Evolutionary conservation across 2,797 vertebrate genomes (phyloP), one percentile per base, ranked within the genome.

Genomic region (Heliangelus exortis): DNA sequence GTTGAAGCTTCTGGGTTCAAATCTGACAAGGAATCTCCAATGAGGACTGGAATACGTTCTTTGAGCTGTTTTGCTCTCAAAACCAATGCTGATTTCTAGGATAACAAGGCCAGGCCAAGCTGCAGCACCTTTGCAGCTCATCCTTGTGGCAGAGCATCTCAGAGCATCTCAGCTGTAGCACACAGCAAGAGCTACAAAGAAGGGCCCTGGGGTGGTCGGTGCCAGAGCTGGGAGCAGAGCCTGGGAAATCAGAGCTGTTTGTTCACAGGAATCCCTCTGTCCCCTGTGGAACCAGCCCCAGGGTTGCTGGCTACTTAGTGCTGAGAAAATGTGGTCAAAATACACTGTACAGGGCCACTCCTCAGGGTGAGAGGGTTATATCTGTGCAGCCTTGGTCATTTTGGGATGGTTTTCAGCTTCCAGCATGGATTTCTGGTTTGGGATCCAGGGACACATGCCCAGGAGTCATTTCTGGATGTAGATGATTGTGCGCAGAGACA

Each of bases 81-180:
- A 80, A 36, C 5, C 36, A 48, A 1, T 34, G 5, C 15, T 34
- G 57, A n/a, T 31, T 74, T 45, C 39, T 50, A 31, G 59, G 43
- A 41, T 59, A 31, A 7, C 14, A 36, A 45, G 28, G 11, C 8
- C 41, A 45, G 23, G 15, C 20, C 15, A 26, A n/a, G 48, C 33
- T 33, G 48, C 0, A 1, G 16, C 15, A 8, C 10, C 45, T 25
- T 22, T 36, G 26, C 5, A 12, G 28, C 31, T 66, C 1, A 1
- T 33, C 12, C 33, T 55, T 15, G 8, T 2, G 22, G 66, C 33
- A 66, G 43, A 88, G 11, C 11, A 53, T 31, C 74, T 39, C 33
- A 66, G 43, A 88, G 11, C 11, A 53, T 31, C 74, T 39, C 77
- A 19, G 23, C 48, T 74, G 20, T n/a, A n/a, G 26, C 66, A 54